Conservation (phyloP, 2,888 invertebrate species). For the Caenorhabditis afra region DNA sequence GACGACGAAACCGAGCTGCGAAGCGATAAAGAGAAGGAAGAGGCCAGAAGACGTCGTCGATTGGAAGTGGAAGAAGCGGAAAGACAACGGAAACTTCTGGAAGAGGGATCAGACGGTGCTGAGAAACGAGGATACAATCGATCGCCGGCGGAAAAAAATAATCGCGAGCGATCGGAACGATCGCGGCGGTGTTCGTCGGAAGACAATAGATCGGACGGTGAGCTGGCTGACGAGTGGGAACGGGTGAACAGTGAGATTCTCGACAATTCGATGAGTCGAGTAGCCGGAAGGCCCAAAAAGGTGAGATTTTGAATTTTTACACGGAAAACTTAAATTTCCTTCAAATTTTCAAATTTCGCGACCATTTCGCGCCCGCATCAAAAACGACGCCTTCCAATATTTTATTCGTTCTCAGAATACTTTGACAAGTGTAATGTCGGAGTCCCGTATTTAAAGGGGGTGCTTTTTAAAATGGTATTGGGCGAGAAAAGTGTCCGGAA, state of each 20-base stretch:
- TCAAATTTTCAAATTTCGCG: not conserved
- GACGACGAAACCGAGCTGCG: constrained; percentile 48
- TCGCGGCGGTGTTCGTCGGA: not conserved
- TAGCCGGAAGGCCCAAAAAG: too few relatives aligned
- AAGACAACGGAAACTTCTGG: too few relatives aligned
- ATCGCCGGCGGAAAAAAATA: not conserved
- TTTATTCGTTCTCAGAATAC: too few relatives aligned
- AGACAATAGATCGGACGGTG: not conserved
- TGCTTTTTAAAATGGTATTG: too few relatives aligned
- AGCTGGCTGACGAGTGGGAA: constrained; percentile 38
- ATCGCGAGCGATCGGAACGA: not conserved
- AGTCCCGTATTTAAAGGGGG: too few relatives aligned
- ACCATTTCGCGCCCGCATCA: too few relatives aligned
- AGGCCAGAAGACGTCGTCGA: not conserved
- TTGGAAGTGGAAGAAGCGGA: not conserved
- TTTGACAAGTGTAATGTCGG: too few relatives aligned
- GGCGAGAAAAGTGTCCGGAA: too few relatives aligned
- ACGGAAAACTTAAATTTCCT: not conserved
- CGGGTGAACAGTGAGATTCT: constrained; percentile 36
- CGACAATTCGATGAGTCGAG: constrained; percentile 44
- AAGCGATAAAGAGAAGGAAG: constrained; percentile 5
- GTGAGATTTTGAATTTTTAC: too few relatives aligned
- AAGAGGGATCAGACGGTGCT: not conserved
- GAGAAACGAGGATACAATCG: not conserved
- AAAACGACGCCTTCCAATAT: too few relatives aligned